Conservation (phyloP, 1,140 invertebrate species). For the Palaemon carinicauda region DNA sequence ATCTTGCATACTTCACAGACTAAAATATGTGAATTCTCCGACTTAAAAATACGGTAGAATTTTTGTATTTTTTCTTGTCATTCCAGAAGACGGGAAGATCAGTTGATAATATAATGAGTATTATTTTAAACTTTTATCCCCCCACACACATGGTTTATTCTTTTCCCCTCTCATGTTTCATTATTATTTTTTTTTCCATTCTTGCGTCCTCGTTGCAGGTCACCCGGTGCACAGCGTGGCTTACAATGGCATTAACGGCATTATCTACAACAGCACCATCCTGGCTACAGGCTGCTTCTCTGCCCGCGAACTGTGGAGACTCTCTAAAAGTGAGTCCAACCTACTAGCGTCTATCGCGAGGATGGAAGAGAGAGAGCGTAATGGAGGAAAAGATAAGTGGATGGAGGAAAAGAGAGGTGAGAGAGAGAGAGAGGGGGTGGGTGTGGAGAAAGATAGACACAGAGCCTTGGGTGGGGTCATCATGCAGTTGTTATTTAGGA, state of each 20-base stretch:
- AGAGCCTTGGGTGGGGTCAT: not conserved
- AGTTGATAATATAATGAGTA: too few species aligned
- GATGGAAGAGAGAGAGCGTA: constrained; percentile 6
- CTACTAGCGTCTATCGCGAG: not conserved
- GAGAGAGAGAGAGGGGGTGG: not conserved
- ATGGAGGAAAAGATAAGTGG: not conserved
- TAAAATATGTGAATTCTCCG: too few species aligned
- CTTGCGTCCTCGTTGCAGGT: constrained; percentile 71
- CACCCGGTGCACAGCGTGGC: constrained; percentile 70
- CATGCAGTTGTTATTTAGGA: too few species aligned
- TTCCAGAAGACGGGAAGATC: too few species aligned
- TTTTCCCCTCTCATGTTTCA: too few species aligned
- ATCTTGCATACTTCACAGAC: too few species aligned
- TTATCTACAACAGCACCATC: constrained; percentile 98
- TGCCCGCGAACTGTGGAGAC: constrained; percentile 95
- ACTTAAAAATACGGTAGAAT: too few species aligned
- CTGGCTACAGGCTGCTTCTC: constrained; percentile 98
- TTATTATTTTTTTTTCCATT: too few species aligned
- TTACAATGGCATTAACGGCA: constrained; percentile 96
- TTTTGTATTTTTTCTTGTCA: too few species aligned
- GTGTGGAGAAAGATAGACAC: not conserved
- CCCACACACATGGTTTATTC: too few species aligned
- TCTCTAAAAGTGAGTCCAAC: constrained; percentile 85
- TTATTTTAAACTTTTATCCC: too few species aligned
- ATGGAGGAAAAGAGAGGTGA: not conserved